Base-by-base conservation (phyloP, 2,113 vertebrate species). In the Prunella fulvescens region DNA sequence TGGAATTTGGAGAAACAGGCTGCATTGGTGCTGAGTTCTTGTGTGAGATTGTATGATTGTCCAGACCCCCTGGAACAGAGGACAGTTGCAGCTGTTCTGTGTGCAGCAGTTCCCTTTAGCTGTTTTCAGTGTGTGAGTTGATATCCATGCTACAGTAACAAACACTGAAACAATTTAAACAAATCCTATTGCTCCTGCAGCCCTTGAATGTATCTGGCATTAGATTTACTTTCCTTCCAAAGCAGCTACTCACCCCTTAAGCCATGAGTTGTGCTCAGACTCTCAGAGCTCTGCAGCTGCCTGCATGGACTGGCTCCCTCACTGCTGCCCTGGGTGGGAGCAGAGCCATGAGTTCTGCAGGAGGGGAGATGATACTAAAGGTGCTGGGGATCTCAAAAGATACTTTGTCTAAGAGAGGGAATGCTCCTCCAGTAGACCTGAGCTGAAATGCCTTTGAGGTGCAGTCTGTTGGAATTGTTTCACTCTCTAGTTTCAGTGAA, bases 81-180 rank as follows among this genome's bases (percentile, higher is more conserved):
- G 2, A 7, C 51, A 25, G 37, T 5, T 29, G 4, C 16, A 18
- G 48, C 4, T 1, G 1, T 61, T 48, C 15, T 39, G n/a, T 28
- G 14, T 60, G 44, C 58, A 65, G 45, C 44, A 40, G 7, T 60
- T 83, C 24, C 23, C 18, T 61, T 37, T 5, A 35, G 3, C 53
- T 24, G 7, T 70, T 44, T 62, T 22, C 33, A 18, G 6, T 3
- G 10, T 28, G 12, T 51, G 50, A 3, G 47, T 22, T 67, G 11
- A 23, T 65, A 51, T 14, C 35, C 20, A 29, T 2, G 9, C n/a
- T 65, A 53, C 28, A 81, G 11, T 51, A 88, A 19, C 67, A 65
- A 77, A 61, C 37, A 23, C 37, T 50, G 73, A 76, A 61, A 85
- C 85, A 79, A 39, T 71, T 53, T 61, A 48, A 80, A 39, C 37